phyloP scores from a whole-genome alignment of 2,888 invertebrate species.

The Cecidostiba fungosa region DNA sequence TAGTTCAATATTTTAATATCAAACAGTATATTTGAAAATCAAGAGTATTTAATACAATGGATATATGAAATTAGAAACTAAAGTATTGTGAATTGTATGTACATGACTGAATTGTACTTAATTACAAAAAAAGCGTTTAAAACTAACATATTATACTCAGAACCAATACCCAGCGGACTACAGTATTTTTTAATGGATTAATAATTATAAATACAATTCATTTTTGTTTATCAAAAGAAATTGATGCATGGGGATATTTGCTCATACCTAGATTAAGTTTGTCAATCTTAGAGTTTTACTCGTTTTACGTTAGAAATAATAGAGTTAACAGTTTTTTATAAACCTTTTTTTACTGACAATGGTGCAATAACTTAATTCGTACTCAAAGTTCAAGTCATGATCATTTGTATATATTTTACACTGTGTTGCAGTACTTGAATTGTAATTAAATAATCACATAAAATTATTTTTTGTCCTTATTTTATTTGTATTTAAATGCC shows the following conservation, averaged over 20 bases:
- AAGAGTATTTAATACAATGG: conserved; percentile 41
- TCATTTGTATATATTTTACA: conserved; percentile 62
- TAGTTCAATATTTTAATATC: conserved; percentile 49
- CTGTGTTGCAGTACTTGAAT: conserved; percentile 43
- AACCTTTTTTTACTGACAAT: conserved; percentile 59
- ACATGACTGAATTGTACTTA: conserved; percentile 60
- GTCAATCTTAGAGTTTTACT: conserved; percentile 24
- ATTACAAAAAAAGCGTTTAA: conserved; percentile 19
- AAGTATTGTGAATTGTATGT: conserved; percentile 55
- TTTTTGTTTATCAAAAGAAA: conserved; percentile 37
- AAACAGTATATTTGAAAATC: conserved; percentile 37
- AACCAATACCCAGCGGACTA: conserved; percentile 44
- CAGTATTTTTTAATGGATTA: conserved; percentile 44
- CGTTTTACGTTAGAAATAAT: conserved; percentile 18
- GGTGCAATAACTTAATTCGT: conserved; percentile 59
- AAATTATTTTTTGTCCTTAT: conserved; percentile 40
- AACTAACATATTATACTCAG: conserved; percentile 46
- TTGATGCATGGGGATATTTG: conserved; percentile 36
- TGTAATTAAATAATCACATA: conserved; percentile 42
- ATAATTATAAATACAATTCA: conserved; percentile 8
- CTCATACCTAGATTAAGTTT: conserved; percentile 53
- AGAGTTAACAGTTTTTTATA: conserved; percentile 45
- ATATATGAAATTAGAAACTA: conserved; percentile 38
- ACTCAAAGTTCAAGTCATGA: conserved; percentile 52
- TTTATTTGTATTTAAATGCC: conserved; percentile 22